phyloP scores from a whole-genome alignment of 2,888 invertebrate genomes.

The Micoletzkya japonica region DNA sequence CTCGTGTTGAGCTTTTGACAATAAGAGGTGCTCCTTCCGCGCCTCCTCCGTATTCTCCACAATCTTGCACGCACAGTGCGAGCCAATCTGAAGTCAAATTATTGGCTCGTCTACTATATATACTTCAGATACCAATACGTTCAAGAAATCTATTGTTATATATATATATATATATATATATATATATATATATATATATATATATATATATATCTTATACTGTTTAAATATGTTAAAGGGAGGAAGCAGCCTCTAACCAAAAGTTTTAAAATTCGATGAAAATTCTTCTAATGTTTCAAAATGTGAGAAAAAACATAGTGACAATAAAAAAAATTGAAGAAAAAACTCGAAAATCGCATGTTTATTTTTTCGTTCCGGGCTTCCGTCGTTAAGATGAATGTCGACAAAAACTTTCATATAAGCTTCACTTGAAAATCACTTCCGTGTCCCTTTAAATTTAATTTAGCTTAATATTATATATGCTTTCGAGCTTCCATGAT shows the following conservation, averaged over 20 bases:
- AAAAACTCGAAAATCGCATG: no score
- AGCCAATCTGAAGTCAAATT: constrained; percentile 6
- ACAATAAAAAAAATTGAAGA: not conserved
- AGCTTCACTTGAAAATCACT: not conserved
- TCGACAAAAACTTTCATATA: no score
- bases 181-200: not conserved
- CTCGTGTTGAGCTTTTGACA: constrained; percentile 74
- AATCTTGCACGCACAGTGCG: constrained; percentile 25
- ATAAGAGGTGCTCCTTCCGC: constrained; percentile 12
- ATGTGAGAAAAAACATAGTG: no score
- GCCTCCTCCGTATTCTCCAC: constrained; percentile 21
- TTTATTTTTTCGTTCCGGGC: no score
- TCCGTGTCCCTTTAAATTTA: not conserved
- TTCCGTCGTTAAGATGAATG: no score
- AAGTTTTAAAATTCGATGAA: no score
- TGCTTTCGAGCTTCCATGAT: constrained; percentile 64
- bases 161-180: not conserved
- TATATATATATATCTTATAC: no score
- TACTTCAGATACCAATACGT: not conserved
- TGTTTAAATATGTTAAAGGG: no score
- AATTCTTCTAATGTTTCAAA: no score
- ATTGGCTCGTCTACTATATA: not conserved
- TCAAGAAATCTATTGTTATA: not conserved
- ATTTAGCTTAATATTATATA: not conserved
- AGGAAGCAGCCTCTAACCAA: no score